phyloP scores from a whole-genome alignment of 2,113 vertebrate species.

The Pycnonotus jocosus region DNA sequence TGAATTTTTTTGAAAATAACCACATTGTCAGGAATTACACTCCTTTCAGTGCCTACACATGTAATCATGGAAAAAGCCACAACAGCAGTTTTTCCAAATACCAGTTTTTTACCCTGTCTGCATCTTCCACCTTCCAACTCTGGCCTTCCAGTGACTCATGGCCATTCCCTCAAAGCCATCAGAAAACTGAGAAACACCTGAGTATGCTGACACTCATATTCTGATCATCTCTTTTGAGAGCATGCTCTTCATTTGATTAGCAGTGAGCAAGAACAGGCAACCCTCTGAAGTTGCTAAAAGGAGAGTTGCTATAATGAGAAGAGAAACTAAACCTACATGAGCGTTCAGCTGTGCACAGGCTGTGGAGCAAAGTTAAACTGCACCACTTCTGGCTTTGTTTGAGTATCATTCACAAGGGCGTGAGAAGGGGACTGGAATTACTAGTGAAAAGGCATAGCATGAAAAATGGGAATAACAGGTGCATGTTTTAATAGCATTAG shows the following conservation, averaged over 20 bases:
- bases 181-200: neutral
- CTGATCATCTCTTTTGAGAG: neutral
- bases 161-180: neutral
- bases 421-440: neutral
- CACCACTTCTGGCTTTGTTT: neutral
- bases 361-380: neutral
- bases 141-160: neutral
- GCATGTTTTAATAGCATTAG: neutral
- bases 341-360: constrained; percentile 1
- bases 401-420: neutral
- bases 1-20: neutral
- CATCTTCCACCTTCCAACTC: neutral
- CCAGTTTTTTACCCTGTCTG: neutral
- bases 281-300: neutral
- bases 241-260: neutral
- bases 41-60: neutral
- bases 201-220: neutral
- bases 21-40: neutral
- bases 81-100: neutral
- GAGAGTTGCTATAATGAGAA: neutral
- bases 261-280: neutral
- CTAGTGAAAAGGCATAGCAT: constrained; percentile 1
- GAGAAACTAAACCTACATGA: neutral
- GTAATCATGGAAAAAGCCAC: neutral
- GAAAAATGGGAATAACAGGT: constrained; percentile 50